These are phyloP conservation scores for Gnathonemus echidnorhynchus DNA, from an alignment of 2,113 vertebrate species.

Conservation along the genomic window DNA sequence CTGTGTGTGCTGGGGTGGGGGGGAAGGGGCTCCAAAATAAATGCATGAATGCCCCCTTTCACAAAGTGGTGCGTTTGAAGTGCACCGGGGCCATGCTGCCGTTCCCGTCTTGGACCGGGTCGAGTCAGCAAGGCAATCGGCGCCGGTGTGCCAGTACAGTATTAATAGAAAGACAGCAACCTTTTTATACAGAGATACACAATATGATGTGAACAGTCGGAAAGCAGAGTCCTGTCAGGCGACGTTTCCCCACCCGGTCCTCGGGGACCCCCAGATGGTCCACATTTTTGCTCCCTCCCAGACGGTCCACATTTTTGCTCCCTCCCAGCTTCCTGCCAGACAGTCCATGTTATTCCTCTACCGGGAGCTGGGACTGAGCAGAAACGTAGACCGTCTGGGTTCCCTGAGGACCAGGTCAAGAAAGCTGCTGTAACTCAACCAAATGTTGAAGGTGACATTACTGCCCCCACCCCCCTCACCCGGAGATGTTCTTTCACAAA, in stretches of 20 bases:
- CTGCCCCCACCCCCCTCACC: neutral
- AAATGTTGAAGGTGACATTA: neutral
- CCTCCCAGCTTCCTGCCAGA: neutral
- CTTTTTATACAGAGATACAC: neutral
- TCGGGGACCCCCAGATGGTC: neutral
- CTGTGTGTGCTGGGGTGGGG: constrained; percentile 40
- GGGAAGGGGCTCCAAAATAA: constrained; percentile 51
- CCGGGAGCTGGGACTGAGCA: neutral
- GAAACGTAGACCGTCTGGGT: neutral
- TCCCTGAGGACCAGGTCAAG: neutral
- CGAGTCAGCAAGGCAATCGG: neutral
- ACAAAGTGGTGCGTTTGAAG: constrained; percentile 60
- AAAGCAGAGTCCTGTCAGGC: neutral
- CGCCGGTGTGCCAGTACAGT: neutral
- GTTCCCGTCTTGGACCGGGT: constrained; percentile 29
- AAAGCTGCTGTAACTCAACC: neutral
- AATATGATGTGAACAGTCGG: neutral
- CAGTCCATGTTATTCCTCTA: neutral
- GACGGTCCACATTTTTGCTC: neutral
- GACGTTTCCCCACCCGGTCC: neutral
- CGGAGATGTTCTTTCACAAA: constrained; percentile 33
- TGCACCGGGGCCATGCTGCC: constrained; percentile 54
- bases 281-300: neutral
- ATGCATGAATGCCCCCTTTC: constrained; percentile 65
- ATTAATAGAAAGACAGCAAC: neutral